Base-by-base conservation (phyloP, 2,888 invertebrate species). In the Temnothorax unifasciatus region DNA sequence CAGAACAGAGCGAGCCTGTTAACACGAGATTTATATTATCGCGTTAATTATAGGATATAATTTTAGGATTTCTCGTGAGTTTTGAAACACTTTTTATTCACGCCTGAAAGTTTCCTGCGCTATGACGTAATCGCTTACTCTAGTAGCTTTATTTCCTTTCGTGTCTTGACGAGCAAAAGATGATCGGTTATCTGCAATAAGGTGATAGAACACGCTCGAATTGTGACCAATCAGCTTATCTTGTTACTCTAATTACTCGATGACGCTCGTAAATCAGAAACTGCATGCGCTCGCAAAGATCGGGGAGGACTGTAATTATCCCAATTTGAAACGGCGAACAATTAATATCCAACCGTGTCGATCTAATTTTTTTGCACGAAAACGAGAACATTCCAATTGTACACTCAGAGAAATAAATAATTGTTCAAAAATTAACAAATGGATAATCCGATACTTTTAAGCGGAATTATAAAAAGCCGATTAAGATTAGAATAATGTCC, bases 121-220 rank as follows among this genome's bases (percentile, higher is more conserved):
- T 13, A 3, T 21, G 15, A 57, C 18, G 9, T 21, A 68, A 77
- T 57, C n/a, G 5, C 21, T 66, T 21, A 21, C 1, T 57, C 3
- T 57, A 77, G 6, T 3, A 25, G 15, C 29, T 68, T 77, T 34
- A 29, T n/a, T 44, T 57, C 29, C 4, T 25, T 41, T 38, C 13
- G 9, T 21, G 11, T 18, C 11, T 34, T 34, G 15, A 21, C 18
- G 15, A 76, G 5, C 15, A 11, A 64, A 64, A 25, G 38, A 6
- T 29, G 11, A 77, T 87, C 66, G 69, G n/a, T 21, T 38, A 87
- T 83, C n/a, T n/a, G n/a, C 64, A 76, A 82, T 76, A 73, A 68
- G 34, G 59, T 73, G 57, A 71, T 38, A 54, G 50, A 25, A 50
- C 52, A 13, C 6, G 52, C 25, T 41, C 15, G 41, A 69, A 38